These are phyloP conservation scores for Napeogenes sylphis DNA, from an alignment of 2,888 invertebrate species.

Conservation along the genomic window DNA sequence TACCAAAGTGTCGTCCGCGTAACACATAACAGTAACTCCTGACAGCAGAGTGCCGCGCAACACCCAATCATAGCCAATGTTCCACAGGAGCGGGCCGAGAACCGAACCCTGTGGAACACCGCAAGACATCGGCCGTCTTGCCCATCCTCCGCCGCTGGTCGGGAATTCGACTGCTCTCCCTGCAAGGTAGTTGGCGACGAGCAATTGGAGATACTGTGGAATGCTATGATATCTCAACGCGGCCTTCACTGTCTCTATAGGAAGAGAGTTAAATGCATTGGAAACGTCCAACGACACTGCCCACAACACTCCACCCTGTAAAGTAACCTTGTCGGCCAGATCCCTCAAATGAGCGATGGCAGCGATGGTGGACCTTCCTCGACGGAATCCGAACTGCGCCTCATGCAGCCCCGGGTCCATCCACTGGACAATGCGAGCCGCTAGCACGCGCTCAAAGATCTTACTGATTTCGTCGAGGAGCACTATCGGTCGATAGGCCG, in stretches of 20 bases:
- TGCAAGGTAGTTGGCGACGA: not conserved
- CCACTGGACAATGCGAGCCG: conserved; percentile 12
- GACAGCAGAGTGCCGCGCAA: too few relatives aligned
- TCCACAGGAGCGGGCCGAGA: too few relatives aligned
- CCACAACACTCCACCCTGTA: conserved; percentile 9
- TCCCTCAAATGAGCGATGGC: conserved; percentile 13
- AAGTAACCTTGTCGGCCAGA: too few relatives aligned
- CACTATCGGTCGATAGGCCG: conserved; percentile 26
- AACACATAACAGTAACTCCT: not conserved
- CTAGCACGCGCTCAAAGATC: conserved; percentile 27
- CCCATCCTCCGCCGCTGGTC: not conserved
- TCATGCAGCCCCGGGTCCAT: conserved; percentile 15
- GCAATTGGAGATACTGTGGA: conserved; percentile 22
- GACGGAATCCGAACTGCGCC: conserved; percentile 19
- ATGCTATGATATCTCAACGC: conserved; percentile 29
- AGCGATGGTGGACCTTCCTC: conserved; percentile 21
- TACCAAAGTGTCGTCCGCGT: not conserved
- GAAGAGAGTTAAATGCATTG: conserved; percentile 28
- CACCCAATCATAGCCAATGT: too few relatives aligned
- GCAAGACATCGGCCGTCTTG: not conserved
- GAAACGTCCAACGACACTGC: conserved; percentile 32
- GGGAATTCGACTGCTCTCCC: too few relatives aligned
- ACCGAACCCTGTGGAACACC: too few relatives aligned
- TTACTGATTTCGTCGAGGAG: conserved; percentile 30
- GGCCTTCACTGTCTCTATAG: conserved; percentile 21